phyloP scores from a whole-genome alignment of 2,888 invertebrate genomes.

The Hartigia nigra region DNA sequence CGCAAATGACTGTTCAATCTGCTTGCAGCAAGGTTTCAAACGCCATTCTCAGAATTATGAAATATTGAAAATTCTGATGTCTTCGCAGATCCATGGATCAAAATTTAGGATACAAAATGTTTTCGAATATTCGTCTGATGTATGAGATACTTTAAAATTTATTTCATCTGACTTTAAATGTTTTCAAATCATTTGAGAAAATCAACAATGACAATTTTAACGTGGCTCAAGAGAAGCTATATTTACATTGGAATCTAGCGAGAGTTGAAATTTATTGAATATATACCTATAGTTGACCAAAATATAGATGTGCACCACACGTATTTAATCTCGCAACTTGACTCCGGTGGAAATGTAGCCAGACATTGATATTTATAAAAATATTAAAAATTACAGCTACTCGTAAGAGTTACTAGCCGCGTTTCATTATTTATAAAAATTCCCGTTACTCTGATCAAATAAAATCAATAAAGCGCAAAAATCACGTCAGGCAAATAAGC shows the following conservation, averaged over 20 bases:
- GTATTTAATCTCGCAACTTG: too few relatives aligned
- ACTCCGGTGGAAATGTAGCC: too few relatives aligned
- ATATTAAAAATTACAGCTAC: neutral
- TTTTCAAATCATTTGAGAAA: neutral
- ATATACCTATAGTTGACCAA: too few relatives aligned
- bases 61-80: neutral
- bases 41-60: neutral
- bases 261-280: too few relatives aligned
- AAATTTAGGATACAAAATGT: neutral
- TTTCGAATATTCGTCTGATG: neutral
- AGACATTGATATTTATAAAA: neutral
- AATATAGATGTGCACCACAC: too few relatives aligned
- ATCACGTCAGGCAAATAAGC: too few relatives aligned
- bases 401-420: neutral
- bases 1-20: neutral
- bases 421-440: neutral
- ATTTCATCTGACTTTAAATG: neutral
- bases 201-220: neutral
- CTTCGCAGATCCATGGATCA: neutral
- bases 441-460: neutral
- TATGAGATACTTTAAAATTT: neutral
- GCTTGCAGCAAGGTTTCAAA: neutral
- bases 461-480: too few relatives aligned
- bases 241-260: too few relatives aligned
- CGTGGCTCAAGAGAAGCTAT: too few relatives aligned